phyloP scores from a whole-genome alignment of 2,113 vertebrate genomes.

The Blennius ocellaris region DNA sequence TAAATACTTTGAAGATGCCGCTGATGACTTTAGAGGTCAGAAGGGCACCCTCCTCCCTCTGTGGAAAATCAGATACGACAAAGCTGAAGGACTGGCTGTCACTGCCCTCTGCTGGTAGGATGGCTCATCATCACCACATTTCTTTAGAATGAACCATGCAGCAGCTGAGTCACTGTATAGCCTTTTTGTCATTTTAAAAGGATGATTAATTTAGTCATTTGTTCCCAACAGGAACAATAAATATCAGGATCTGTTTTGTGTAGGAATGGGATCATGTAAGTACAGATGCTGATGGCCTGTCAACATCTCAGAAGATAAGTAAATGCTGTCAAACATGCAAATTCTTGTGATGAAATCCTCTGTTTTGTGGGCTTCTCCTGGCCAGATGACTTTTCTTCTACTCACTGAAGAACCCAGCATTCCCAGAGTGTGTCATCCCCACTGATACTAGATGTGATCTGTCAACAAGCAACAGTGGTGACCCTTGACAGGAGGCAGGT shows the following conservation, averaged over 20 bases:
- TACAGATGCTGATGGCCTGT: conserved; percentile 41
- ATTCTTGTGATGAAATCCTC: background rate
- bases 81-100: conserved; percentile 89
- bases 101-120: conserved; percentile 97
- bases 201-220: conserved; percentile 3
- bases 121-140: background rate
- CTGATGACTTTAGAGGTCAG: conserved; percentile 90
- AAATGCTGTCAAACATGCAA: background rate
- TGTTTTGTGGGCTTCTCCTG: background rate
- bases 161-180: background rate
- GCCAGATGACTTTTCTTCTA: conserved; percentile 90
- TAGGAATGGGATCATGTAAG: conserved; percentile 96
- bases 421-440: conserved; percentile 88
- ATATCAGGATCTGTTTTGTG: conserved; percentile 92
- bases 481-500: too few relatives aligned
- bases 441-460: conserved; percentile 88
- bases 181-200: background rate
- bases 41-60: conserved; percentile 92
- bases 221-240: conserved; percentile 88
- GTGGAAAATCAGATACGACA: conserved; percentile 92
- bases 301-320: background rate
- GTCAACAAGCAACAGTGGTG: conserved; percentile 78
- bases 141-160: background rate
- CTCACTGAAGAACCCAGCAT: conserved; percentile 90
- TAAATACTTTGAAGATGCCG: conserved; percentile 92